Conservation (phyloP, 2,113 vertebrate genomes). For the Malurus cyaneus region DNA sequence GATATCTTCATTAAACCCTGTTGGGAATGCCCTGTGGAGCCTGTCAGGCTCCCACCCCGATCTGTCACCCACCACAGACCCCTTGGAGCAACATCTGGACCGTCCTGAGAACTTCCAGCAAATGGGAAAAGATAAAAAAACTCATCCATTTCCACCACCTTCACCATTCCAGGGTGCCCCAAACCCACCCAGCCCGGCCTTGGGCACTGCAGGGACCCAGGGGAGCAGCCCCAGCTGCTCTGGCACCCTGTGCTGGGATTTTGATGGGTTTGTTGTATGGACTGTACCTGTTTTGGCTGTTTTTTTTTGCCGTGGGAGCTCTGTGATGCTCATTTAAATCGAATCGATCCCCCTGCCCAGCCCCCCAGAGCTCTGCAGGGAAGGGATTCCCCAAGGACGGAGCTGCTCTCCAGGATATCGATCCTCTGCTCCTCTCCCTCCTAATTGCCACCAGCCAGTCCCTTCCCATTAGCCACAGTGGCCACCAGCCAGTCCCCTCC, state of each 20-base stretch:
- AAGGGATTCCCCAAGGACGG: constrained; percentile 48
- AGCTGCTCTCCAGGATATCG: constrained; percentile 56
- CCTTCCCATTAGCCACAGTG: constrained; percentile 61
- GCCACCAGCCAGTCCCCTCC: too few species aligned
- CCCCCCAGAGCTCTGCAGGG: neutral
- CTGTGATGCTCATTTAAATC: neutral
- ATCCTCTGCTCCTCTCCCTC: constrained; percentile 72
- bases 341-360: constrained; percentile 6
- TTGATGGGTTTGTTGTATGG: neutral
- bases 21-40: neutral
- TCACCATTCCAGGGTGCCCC: neutral
- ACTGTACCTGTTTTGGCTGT: fast-evolving
- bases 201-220: neutral
- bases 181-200: fast-evolving
- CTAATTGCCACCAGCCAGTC: constrained; percentile 77
- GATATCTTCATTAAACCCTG: neutral
- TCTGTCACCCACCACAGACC: neutral
- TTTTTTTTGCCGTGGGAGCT: neutral
- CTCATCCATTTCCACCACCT: fast-evolving
- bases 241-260: neutral
- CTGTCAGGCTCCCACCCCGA: neutral
- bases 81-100: fast-evolving
- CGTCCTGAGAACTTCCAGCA: neutral
- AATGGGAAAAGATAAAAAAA: fast-evolving
- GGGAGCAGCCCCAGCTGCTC: neutral